These are phyloP conservation scores for Streptopelia turtur DNA, from an alignment of 2,797 vertebrate genomes.

Conservation along the genomic window DNA sequence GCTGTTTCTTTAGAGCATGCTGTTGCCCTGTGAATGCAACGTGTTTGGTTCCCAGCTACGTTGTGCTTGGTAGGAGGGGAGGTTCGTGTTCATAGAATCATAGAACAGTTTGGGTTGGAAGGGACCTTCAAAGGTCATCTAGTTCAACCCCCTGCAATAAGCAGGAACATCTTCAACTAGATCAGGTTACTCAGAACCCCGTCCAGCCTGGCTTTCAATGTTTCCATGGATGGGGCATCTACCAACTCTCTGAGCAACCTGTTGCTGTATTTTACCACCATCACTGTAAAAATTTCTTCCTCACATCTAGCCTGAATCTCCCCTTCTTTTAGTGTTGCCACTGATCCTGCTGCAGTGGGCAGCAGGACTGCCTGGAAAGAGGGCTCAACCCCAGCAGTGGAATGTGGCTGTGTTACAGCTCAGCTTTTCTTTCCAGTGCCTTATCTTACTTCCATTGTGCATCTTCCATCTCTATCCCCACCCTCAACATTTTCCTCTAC, in stretches of 20 bases:
- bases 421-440: neutral
- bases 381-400: neutral
- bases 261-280: too few relatives aligned
- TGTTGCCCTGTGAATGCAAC: accelerated
- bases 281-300: too few relatives aligned
- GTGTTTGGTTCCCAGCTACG: accelerated
- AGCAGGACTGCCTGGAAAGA: neutral
- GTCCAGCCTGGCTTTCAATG: too few relatives aligned
- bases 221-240: too few relatives aligned
- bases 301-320: too few relatives aligned
- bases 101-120: too few relatives aligned
- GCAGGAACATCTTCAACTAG: too few relatives aligned
- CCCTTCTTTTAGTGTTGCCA: too few relatives aligned
- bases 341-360: accelerated
- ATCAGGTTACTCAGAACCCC: too few relatives aligned
- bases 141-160: too few relatives aligned
- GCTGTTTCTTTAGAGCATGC: neutral
- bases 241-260: too few relatives aligned
- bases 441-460: neutral
- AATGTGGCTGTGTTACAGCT: neutral
- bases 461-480: neutral
- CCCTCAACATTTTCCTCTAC: neutral
- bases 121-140: too few relatives aligned
- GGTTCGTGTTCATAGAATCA: neutral
- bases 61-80: neutral